Evolutionary conservation across 2,888 invertebrate genomes (phyloP), one percentile per base, ranked within the genome.

Genomic region (Acronicta psi): DNA sequence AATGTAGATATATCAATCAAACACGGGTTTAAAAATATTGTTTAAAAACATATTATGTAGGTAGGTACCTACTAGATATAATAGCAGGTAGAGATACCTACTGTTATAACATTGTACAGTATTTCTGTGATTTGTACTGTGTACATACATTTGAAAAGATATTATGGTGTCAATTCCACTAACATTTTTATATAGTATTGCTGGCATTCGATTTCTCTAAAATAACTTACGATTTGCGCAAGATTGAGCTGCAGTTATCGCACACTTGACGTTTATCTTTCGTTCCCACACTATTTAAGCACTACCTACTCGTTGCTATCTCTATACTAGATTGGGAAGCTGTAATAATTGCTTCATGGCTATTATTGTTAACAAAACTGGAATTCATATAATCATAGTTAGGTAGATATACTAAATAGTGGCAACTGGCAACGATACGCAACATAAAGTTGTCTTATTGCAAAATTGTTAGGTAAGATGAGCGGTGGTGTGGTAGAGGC

Each of bases 171-270:
- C 29, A 11, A 29, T 29, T 11, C 11, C 11, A 29, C 10, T 29
- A 29, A 29, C 11, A 7, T 7, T 7, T 1, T 1, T 25, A 25
- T 29, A 0, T 1, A 29, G 11, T 29, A 29, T 10, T 29, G 29
- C 29, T 29, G 29, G 29, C 29, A 29, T 29, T 11, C 29, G 29
- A 29, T 29, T 29, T 29, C 29, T 29, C 29, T 29, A 29, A 29
- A 29, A 29, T 49, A 54, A 36, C 51, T 49, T 42, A 44, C 47
- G 41, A 42, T 55, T 70, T 68, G 10, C 49, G 65, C 59, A 56
- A 68, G 7, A 13, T 7, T 17, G 18, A 25, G 23, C 31, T 34
- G 11, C 13, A 46, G 16, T 10, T 57, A 45, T 36, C 11, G 10
- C 14, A 11, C 36, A 37, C 2, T 13, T 23, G 29, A n/a, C 11